Evolutionary conservation across 2,797 vertebrate genomes (phyloP), one percentile per base, ranked within the genome.

Genomic region (Oreonectes daqikongensis): DNA sequence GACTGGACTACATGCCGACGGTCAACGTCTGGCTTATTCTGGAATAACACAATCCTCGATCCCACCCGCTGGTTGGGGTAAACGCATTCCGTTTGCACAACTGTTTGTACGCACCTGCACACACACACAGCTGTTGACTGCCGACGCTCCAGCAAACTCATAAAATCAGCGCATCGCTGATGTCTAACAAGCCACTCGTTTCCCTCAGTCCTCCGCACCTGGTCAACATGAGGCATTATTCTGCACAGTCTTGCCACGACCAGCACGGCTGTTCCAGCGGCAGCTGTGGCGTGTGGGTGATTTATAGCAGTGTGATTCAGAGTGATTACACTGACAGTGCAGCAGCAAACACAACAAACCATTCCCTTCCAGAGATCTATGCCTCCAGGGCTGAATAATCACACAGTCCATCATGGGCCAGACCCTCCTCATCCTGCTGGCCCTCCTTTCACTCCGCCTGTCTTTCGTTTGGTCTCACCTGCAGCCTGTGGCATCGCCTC

Each of bases 261-360:
- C 74, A 50, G 44, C 44, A 20, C 11, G n/a, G 20, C 32, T 72
- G n/a, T 69, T 17, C 60, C 32, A 15, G 44, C 72, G 44, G 46
- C 81, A 80, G 78, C 72, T 76, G 75, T 40, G 77, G 67, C 52
- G 75, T 63, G 53, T 50, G 68, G 17, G 71, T 89, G 88, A 90
- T 90, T 89, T 90, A 90, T 89, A 84, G 85, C 85, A 81, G 81
- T 82, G 85, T 87, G 88, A 90, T 88, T 89, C 83, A 83, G 85
- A 86, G 86, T 85, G 87, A 89, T 89, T 87, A 81, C 24, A 63
- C 85, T 87, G 85, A 85, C 80, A 81, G 83, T 81, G 83, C 85
- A 75, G 83, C 83, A 28, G 84, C 84, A 79, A 89, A 89, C 86
- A 90, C 88, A 84, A 84, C 87, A 87, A 84, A 81, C 82, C 79